Evolutionary conservation across 2,888 invertebrate species (phyloP).

Genomic region (Platypus cylindrus): DNA sequence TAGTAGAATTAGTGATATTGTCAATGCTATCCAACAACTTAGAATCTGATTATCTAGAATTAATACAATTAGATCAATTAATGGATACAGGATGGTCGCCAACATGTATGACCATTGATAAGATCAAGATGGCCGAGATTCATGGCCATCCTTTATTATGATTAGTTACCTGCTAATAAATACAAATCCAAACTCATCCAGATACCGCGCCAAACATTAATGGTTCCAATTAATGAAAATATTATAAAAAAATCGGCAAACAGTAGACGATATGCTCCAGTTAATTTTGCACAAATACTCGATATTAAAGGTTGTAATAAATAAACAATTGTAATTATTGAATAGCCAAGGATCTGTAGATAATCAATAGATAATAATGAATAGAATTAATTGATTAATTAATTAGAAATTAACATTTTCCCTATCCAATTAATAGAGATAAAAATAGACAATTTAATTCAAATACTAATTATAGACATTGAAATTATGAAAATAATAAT

Average conservation of each 20-base stretch:
- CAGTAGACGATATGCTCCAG: conserved; percentile 53
- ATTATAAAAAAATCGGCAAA: conserved; percentile 67
- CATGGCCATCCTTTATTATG: conserved; percentile 1
- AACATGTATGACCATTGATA: conserved; percentile 1
- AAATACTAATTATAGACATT: too few species aligned
- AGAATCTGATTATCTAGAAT: conserved; percentile 52
- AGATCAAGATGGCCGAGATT: not conserved
- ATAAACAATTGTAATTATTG: conserved; percentile 58
- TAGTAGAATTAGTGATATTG: conserved; percentile 58
- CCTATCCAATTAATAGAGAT: too few species aligned
- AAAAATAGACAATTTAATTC: too few species aligned
- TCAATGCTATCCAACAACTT: conserved; percentile 72
- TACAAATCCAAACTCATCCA: conserved; percentile 73
- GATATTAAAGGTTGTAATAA: conserved; percentile 61
- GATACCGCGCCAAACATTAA: conserved; percentile 80
- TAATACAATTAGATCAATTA: not conserved
- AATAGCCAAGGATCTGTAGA: conserved; percentile 60
- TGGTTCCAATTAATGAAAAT: conserved; percentile 65
- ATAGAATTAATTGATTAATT: too few species aligned
- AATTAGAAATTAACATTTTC: too few species aligned
- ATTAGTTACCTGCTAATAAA: conserved; percentile 53
- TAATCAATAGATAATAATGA: conserved; percentile 7
- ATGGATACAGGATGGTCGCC: not conserved
- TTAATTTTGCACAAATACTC: conserved; percentile 53
- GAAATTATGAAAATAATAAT: too few species aligned